phyloP scores from a whole-genome alignment of 2,113 vertebrate genomes.

The Chaenogobius annularis region DNA sequence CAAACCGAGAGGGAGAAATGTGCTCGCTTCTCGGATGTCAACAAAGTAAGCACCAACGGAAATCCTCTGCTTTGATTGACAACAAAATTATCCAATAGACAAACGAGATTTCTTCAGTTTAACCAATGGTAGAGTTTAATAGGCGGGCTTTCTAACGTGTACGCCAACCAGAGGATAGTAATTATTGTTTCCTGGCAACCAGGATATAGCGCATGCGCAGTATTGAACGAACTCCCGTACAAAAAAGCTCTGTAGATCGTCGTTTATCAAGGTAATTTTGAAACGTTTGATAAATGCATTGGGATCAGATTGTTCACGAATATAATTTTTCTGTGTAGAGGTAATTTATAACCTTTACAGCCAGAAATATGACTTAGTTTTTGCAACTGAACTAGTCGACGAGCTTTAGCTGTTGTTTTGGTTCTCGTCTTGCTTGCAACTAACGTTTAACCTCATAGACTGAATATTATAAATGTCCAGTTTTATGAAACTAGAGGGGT shows the following conservation, averaged over 20 bases:
- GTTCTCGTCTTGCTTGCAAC: background rate
- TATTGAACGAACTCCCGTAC: accelerated
- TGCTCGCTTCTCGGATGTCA: slow-evolving; percentile 28
- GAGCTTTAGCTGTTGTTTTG: background rate
- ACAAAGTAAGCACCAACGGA: slow-evolving; percentile 41
- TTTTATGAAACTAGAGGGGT: too few species aligned
- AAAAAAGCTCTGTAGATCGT: background rate
- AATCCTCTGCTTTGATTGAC: slow-evolving; percentile 18
- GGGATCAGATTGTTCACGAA: background rate
- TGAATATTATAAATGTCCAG: too few species aligned
- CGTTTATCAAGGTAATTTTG: slow-evolving; percentile 33
- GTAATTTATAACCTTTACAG: too few species aligned
- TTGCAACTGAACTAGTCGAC: slow-evolving; percentile 13
- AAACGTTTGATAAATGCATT: background rate
- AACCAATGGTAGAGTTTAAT: slow-evolving; percentile 33
- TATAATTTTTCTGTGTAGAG: background rate
- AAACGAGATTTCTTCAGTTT: accelerated
- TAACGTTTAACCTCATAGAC: too few species aligned
- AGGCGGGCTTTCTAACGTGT: slow-evolving; percentile 10
- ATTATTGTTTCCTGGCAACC: slow-evolving; percentile 69
- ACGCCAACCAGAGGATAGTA: slow-evolving; percentile 29
- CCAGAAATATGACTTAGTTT: background rate
- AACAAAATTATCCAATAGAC: slow-evolving; percentile 37
- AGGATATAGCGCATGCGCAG: slow-evolving; percentile 51
- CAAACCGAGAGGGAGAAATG: background rate